Evolutionary conservation across 2,113 vertebrate species (phyloP).

Genomic region (Mohoua ochrocephala): DNA sequence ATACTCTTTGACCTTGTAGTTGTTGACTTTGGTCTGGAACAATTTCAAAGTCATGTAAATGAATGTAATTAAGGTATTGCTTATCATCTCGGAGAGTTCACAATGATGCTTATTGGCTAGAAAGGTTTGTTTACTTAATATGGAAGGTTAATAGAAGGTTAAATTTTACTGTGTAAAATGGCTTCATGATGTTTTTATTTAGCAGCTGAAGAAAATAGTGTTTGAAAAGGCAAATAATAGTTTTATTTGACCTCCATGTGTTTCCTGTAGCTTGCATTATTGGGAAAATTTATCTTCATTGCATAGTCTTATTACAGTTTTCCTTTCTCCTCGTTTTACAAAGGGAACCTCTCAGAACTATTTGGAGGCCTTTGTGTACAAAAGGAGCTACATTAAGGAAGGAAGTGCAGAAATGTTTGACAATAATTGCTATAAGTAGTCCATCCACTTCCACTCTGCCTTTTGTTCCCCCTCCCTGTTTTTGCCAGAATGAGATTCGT

Average conservation of each 20-base stretch:
- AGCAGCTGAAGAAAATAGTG: slow-evolving; percentile 62
- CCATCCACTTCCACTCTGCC: not conserved
- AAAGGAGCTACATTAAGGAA: slow-evolving; percentile 24
- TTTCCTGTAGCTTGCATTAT: slow-evolving; percentile 38
- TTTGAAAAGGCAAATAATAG: slow-evolving; percentile 65
- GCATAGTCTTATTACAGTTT: not conserved
- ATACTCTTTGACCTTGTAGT: slow-evolving; percentile 78
- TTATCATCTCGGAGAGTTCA: slow-evolving; percentile 80
- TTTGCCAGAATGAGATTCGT: not conserved
- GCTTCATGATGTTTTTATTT: slow-evolving; percentile 70
- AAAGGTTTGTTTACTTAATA: slow-evolving; percentile 79
- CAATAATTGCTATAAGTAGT: slow-evolving; percentile 39
- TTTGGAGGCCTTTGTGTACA: slow-evolving; percentile 1
- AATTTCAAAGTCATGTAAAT: slow-evolving; percentile 85
- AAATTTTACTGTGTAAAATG: slow-evolving; percentile 71
- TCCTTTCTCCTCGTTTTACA: not conserved
- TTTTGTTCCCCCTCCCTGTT: not conserved
- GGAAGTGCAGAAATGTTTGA: slow-evolving; percentile 39
- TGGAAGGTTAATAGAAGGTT: slow-evolving; percentile 80
- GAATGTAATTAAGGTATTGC: slow-evolving; percentile 85
- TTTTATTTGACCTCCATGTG: slow-evolving; percentile 43
- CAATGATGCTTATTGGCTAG: slow-evolving; percentile 79
- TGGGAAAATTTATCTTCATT: slow-evolving; percentile 45
- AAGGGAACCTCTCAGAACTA: not conserved
- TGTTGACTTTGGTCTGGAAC: slow-evolving; percentile 78